Evolutionary conservation across 2,888 invertebrate species (phyloP), one percentile per base, ranked within the genome.

Genomic region (Diarsia brunnea): DNA sequence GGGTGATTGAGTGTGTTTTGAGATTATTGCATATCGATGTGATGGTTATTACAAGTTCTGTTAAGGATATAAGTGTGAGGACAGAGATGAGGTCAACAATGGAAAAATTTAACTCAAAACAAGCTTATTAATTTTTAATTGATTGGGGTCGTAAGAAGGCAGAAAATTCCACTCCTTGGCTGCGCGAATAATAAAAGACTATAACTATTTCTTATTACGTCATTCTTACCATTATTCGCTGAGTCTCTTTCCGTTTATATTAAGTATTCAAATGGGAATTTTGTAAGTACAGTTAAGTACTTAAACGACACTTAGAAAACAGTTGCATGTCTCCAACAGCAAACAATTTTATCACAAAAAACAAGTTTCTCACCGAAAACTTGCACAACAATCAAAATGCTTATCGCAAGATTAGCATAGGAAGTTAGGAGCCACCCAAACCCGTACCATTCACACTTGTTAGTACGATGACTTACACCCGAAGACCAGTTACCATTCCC

Each of bases 381-480:
- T 84, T 79, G 24, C 68, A 65, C 69, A 84, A 75, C 71, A 80
- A 76, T 84, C 24, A 67, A 69, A 55, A 12, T 66, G 55, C 45
- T 84, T 73, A 73, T 63, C 66, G 53, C 31, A 0, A 84, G 63
- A 84, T 83, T 84, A 77, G 82, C 82, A 81, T 83, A 73, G 70
- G n/a, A n/a, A n/a, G n/a, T n/a, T n/a, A n/a, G n/a, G 12, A 71
- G n/a, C 67, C 64, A 67, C 43, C 38, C 60, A 72, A 75, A 81
- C 81, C 70, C 51, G 85, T 69, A 73, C 58, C 68, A 73, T 81
- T 77, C 58, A 75, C 84, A 84, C 82, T 83, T 53, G 63, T 61
- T 53, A 73, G 84, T 63, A 38, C 84, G 68, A 81, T 73, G 72
- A 66, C 83, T 73, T 73, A 74, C 71, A 69, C 31, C 47, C 49